Evolutionary conservation across 2,113 vertebrate genomes (phyloP).

Genomic region (Toxotes jaculatrix): DNA sequence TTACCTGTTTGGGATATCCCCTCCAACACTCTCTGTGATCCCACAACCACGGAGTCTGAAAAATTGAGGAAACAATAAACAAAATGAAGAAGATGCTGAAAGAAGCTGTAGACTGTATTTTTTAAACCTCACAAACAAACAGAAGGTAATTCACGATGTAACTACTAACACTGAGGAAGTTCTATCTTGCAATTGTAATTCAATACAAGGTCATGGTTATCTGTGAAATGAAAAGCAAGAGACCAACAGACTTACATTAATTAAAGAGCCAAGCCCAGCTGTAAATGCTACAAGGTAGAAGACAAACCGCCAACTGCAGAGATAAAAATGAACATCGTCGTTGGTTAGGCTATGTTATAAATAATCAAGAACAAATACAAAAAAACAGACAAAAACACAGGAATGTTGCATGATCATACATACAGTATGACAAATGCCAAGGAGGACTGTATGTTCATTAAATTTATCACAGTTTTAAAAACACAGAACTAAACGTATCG

Average conservation of each 20-base stretch:
- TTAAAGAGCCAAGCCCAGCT: conserved; percentile 84
- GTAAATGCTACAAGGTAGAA: conserved; percentile 89
- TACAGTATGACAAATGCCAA: neutral
- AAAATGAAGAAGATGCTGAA: neutral
- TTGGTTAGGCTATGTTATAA: neutral
- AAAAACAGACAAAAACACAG: neutral
- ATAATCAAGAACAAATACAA: neutral
- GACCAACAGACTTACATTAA: conserved; percentile 87
- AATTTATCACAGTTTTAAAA: no score
- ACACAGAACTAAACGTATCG: no score
- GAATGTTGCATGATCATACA: neutral
- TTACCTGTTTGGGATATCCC: conserved; percentile 91
- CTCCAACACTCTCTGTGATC: conserved; percentile 88
- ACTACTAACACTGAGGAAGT: neutral
- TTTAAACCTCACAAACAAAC: neutral
- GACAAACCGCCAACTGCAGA: conserved; percentile 90
- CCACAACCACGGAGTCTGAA: conserved; percentile 94
- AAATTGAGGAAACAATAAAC: conserved; percentile 1
- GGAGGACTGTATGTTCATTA: neutral
- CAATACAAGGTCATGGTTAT: neutral
- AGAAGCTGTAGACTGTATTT: neutral
- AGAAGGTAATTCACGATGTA: neutral
- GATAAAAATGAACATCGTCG: conserved; percentile 13
- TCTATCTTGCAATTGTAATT: neutral
- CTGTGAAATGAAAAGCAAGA: neutral